phyloP scores from a whole-genome alignment of 2,888 invertebrate genomes.

The Dione vanillae region DNA sequence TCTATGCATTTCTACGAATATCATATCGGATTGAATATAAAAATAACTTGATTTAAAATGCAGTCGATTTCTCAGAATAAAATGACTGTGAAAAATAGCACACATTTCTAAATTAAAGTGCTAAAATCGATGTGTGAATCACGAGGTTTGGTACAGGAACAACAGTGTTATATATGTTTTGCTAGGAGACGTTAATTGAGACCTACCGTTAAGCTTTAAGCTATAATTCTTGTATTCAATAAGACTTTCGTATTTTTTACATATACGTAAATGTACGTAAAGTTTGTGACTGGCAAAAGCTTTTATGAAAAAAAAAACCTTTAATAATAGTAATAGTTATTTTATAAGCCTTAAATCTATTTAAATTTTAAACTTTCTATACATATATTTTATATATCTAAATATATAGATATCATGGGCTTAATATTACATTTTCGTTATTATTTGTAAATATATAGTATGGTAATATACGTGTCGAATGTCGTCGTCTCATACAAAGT shows the following conservation, averaged over 20 bases:
- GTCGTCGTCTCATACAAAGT: constrained; percentile 1
- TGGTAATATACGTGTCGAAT: background rate
- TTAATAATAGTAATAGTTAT: too few species aligned
- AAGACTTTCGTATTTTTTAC: background rate
- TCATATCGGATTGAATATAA: constrained; percentile 1
- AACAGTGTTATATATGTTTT: constrained; percentile 44
- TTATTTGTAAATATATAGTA: too few species aligned
- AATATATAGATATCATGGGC: too few species aligned
- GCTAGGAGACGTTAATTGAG: constrained; percentile 44
- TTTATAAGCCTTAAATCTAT: too few species aligned
- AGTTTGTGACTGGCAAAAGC: background rate
- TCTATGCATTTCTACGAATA: background rate
- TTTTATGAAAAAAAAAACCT: too few species aligned
- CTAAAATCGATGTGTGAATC: constrained; percentile 46
- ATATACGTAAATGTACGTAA: background rate
- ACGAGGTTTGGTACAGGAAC: constrained; percentile 48
- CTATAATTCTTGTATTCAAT: constrained; percentile 6
- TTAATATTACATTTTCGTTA: too few species aligned
- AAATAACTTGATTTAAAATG: constrained; percentile 16
- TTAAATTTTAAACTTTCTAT: too few species aligned
- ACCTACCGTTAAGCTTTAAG: constrained; percentile 35
- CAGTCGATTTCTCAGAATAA: constrained; percentile 30
- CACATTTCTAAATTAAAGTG: constrained; percentile 29
- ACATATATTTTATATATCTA: too few species aligned
- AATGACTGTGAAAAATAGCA: constrained; percentile 32